These are phyloP conservation scores for Myrmecobius fasciatus DNA, from an alignment of 2,113 vertebrate genomes.

Conservation along the genomic window DNA sequence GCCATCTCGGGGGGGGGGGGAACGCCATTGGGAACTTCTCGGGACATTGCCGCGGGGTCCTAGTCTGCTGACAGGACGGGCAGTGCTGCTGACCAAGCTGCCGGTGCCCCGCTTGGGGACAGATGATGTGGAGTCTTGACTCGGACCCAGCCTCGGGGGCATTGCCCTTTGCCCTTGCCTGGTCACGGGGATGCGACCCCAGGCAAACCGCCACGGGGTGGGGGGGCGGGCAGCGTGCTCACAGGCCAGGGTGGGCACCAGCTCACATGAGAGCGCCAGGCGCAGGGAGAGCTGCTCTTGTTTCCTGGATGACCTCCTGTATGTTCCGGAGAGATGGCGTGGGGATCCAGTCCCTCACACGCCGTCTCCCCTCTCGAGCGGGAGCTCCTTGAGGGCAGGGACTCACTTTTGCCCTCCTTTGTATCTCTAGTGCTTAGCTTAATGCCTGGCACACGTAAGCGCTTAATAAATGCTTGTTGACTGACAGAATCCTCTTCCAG, in stretches of 20 bases:
- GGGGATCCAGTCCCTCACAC: too few relatives aligned
- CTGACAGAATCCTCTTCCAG: background rate
- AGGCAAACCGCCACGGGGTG: too few relatives aligned
- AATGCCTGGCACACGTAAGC: background rate
- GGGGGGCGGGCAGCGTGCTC: background rate
- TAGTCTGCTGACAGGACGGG: background rate
- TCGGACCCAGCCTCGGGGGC: background rate
- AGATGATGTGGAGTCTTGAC: background rate
- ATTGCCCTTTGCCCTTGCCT: background rate
- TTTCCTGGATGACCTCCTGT: background rate
- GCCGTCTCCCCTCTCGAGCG: too few relatives aligned
- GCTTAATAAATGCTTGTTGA: background rate
- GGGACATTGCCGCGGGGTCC: too few relatives aligned
- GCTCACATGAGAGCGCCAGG: too few relatives aligned
- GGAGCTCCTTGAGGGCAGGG: background rate
- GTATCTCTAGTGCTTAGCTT: background rate
- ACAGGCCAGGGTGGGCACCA: background rate
- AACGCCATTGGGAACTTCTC: background rate
- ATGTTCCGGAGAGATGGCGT: background rate
- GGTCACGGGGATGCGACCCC: too few relatives aligned
- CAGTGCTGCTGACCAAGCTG: too few relatives aligned
- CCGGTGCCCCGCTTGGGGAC: too few relatives aligned
- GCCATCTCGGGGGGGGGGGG: too few relatives aligned
- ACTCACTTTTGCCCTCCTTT: too few relatives aligned
- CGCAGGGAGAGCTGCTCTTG: background rate